A percentile compares a stretch with the other conserved stretches of the same genome.
Evolutionary conservation across 2,888 invertebrate genomes (phyloP).

Genomic region (Mongoloraphidia duomilia): DNA sequence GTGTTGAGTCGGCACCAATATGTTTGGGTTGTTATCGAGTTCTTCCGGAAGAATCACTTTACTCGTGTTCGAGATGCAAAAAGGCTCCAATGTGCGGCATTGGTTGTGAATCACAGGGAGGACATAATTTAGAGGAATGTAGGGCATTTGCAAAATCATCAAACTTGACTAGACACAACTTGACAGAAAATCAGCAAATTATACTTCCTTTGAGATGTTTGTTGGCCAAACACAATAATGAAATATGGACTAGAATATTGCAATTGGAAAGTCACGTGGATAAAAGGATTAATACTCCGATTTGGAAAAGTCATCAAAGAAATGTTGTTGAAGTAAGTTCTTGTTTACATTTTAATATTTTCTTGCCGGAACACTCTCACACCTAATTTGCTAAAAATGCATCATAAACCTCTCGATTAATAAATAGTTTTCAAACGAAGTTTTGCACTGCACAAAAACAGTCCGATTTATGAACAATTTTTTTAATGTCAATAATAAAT

Average conservation of each 20-base stretch:
- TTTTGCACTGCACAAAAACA: too few species aligned
- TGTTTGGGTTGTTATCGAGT: conserved; percentile 60
- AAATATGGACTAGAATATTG: conserved; percentile 23
- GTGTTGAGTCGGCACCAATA: conserved; percentile 38
- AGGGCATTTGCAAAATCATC: conserved; percentile 10
- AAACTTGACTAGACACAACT: conserved; percentile 8
- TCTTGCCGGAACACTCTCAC: too few species aligned
- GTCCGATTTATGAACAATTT: too few species aligned
- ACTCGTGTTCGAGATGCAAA: conserved; percentile 15
- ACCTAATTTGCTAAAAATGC: too few species aligned
- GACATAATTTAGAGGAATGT: conserved; percentile 17
- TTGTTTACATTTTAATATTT: not conserved
- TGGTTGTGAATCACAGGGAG: too few species aligned
- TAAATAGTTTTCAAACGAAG: too few species aligned
- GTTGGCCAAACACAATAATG: conserved; percentile 11
- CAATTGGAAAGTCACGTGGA: conserved; percentile 27
- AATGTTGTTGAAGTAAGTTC: conserved; percentile 21
- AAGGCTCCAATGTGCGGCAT: conserved; percentile 21
- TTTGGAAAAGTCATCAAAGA: conserved; percentile 26
- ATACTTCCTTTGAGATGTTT: conserved; percentile 18
- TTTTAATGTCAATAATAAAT: too few species aligned
- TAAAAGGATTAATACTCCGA: conserved; percentile 22
- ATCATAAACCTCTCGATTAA: too few species aligned
- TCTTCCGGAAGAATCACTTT: conserved; percentile 21
- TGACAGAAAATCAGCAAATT: conserved; percentile 16